Evolutionary conservation across 2,113 vertebrate genomes (phyloP).

Genomic region (Bungarus multicinctus): DNA sequence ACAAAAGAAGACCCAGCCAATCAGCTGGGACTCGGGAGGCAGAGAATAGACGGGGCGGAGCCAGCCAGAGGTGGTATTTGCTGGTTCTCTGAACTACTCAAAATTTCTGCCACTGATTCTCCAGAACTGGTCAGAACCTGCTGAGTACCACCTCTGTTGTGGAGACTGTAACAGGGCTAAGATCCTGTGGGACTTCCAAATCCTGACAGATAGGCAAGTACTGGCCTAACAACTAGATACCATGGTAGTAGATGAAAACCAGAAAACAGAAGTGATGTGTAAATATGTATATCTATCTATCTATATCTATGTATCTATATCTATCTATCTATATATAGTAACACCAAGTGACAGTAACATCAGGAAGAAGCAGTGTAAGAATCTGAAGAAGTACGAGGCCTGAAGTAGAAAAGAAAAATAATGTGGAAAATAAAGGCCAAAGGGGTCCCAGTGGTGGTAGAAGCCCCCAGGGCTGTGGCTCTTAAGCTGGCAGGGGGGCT

Average conservation of each 20-base stretch:
- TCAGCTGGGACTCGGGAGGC: too few species aligned
- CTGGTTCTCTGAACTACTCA: too few species aligned
- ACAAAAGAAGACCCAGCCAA: too few species aligned
- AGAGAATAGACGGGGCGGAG: too few species aligned
- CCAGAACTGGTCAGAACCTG: too few species aligned
- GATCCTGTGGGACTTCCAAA: neutral
- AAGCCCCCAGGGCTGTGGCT: neutral
- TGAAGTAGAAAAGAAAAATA: neutral
- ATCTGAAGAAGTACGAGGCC: neutral
- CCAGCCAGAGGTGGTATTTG: too few species aligned
- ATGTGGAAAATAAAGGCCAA: neutral
- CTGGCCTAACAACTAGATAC: neutral
- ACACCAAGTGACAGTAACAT: neutral
- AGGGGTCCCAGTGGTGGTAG: neutral
- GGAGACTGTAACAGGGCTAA: neutral
- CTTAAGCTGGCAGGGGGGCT: neutral
- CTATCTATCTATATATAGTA: neutral
- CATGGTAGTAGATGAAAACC: neutral
- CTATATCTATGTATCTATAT: too few species aligned
- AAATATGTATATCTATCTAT: too few species aligned
- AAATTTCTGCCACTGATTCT: too few species aligned
- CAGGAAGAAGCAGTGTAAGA: neutral
- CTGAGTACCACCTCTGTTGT: neutral
- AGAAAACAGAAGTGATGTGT: neutral
- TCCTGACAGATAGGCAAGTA: neutral